Evolutionary conservation across 2,113 vertebrate genomes (phyloP).

Genomic region (Hiodon tergisus): DNA sequence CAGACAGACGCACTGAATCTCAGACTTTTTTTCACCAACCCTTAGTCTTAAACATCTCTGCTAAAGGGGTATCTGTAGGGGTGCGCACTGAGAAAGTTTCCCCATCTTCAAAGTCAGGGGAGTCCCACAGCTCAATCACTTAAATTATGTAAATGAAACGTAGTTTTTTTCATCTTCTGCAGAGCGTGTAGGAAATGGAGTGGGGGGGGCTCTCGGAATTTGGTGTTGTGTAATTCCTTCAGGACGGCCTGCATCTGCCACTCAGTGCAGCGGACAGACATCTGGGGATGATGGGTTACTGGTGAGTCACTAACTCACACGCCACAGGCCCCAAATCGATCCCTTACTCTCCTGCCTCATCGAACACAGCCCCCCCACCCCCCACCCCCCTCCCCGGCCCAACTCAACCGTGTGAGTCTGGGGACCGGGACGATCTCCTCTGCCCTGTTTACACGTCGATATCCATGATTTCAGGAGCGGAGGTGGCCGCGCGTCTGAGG

Average conservation of each 20-base stretch:
- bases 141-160: background rate
- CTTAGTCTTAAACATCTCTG: too few relatives aligned
- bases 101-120: too few relatives aligned
- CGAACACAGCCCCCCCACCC: conserved; percentile 9
- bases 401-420: background rate
- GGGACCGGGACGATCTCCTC: background rate
- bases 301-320: conserved; percentile 35
- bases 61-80: too few relatives aligned
- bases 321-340: conserved; percentile 35
- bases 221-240: background rate
- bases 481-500: conserved; percentile 34
- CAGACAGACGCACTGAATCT: conserved; percentile 3
- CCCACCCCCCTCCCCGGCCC: background rate
- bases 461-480: conserved; percentile 16
- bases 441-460: background rate
- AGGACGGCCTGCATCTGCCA: too few relatives aligned
- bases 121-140: too few relatives aligned
- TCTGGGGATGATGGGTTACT: conserved; percentile 32
- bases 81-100: too few relatives aligned
- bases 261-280: background rate
- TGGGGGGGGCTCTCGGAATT: background rate
- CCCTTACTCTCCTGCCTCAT: background rate
- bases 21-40: too few relatives aligned
- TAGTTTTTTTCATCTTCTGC: background rate
- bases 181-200: background rate